Percentiles rank a stretch among this genome's conserved stretches.
phyloP scores from a whole-genome alignment of 2,797 vertebrate species.

The Mallotus villosus region DNA sequence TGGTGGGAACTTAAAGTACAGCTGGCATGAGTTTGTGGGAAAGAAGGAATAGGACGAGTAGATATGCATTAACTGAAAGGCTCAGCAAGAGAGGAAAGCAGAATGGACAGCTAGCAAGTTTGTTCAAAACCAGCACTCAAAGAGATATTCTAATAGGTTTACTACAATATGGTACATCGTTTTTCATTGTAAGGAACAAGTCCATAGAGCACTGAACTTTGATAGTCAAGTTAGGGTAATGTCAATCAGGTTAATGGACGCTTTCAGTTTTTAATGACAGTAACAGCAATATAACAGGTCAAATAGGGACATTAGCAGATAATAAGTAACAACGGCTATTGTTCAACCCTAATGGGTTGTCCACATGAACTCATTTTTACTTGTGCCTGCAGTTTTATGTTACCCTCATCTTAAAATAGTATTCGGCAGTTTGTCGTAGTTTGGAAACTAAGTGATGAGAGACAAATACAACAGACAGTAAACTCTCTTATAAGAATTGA shows the following conservation, averaged over 20 bases:
- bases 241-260: constrained; percentile 31
- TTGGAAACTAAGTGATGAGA: background rate
- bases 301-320: background rate
- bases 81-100: background rate
- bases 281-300: constrained; percentile 25
- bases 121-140: background rate
- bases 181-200: constrained; percentile 21
- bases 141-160: background rate
- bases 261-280: constrained; percentile 21
- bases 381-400: constrained; percentile 1
- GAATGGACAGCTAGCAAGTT: constrained; percentile 8
- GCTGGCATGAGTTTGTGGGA: constrained; percentile 21
- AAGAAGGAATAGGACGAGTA: constrained; percentile 3
- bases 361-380: constrained; percentile 2
- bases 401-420: background rate
- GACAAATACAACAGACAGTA: constrained; percentile 20
- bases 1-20: background rate
- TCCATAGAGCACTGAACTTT: constrained; percentile 41
- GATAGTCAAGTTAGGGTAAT: constrained; percentile 38
- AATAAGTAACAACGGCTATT: background rate
- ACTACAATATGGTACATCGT: background rate
- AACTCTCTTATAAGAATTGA: constrained; percentile 1
- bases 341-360: background rate
- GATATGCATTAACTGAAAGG: background rate
- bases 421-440: too few relatives aligned